phyloP scores from a whole-genome alignment of 2,888 invertebrate genomes.

The Melieria picta region DNA sequence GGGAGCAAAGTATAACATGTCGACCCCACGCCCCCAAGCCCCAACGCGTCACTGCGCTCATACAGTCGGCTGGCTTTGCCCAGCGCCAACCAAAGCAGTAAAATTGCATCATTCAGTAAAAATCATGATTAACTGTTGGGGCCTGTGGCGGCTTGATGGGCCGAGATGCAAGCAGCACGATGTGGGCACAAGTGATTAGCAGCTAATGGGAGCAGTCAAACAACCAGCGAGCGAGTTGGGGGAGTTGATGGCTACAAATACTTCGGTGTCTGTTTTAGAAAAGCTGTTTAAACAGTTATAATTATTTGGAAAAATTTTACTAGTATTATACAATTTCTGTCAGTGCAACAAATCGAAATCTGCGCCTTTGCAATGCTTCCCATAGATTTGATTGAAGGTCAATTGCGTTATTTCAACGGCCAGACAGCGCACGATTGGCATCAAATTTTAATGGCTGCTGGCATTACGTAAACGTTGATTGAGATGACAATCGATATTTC shows the following conservation, averaged over 20 bases:
- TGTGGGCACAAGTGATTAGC: background rate
- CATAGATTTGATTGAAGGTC: constrained; percentile 7
- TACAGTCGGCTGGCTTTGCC: too few species aligned
- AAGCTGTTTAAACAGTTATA: too few species aligned
- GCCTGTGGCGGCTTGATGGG: background rate
- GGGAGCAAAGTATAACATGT: background rate
- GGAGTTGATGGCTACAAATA: too few species aligned
- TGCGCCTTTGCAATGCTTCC: background rate
- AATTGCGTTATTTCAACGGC: constrained; percentile 6
- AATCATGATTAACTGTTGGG: constrained; percentile 28
- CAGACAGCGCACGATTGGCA: background rate
- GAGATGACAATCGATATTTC: constrained; percentile 26
- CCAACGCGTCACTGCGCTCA: background rate
- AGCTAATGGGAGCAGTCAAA: background rate
- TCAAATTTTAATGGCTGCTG: constrained; percentile 23
- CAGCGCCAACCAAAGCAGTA: constrained; percentile 11
- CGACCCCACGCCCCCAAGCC: constrained; percentile 8
- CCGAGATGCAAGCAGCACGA: background rate
- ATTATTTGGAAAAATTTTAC: too few species aligned
- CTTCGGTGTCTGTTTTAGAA: too few species aligned
- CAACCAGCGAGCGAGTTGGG: background rate
- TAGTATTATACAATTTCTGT: too few species aligned
- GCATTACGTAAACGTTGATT: constrained; percentile 18
- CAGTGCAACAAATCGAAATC: background rate
- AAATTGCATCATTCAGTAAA: constrained; percentile 30